Conservation (phyloP, 2,797 vertebrate genomes). For the Mormyrus hasselquistii region DNA sequence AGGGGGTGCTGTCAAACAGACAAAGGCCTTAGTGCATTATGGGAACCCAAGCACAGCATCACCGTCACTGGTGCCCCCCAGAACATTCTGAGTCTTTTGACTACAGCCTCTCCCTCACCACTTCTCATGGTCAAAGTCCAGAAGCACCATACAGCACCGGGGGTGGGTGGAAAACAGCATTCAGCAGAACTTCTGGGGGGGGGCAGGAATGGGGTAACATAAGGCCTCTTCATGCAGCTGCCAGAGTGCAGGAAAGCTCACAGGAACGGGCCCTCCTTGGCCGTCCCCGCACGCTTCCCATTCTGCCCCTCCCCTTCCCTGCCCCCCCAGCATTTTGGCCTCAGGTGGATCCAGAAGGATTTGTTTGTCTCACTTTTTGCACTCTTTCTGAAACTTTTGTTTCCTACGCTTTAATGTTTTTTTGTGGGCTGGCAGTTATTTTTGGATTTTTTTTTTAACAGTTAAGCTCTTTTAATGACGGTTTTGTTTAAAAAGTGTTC, state of each 20-base stretch:
- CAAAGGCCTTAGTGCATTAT: neutral
- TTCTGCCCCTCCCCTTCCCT: neutral
- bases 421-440: neutral
- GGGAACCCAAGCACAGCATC: neutral
- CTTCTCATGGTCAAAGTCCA: neutral
- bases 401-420: neutral
- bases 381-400: neutral
- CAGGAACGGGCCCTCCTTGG: slow-evolving; percentile 1
- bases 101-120: neutral
- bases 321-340: neutral
- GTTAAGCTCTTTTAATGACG: neutral
- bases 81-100: neutral
- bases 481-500: neutral
- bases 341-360: neutral
- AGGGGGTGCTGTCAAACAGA: neutral
- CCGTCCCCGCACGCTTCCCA: neutral
- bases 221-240: neutral
- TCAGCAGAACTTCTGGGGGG: slow-evolving; percentile 21
- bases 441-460: neutral
- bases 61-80: neutral
- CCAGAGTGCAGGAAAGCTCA: slow-evolving; percentile 22
- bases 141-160: neutral
- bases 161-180: neutral
- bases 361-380: neutral
- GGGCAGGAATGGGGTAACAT: slow-evolving; percentile 2